phyloP scores from a whole-genome alignment of 2,113 vertebrate genomes.

The Pogona vitticeps region DNA sequence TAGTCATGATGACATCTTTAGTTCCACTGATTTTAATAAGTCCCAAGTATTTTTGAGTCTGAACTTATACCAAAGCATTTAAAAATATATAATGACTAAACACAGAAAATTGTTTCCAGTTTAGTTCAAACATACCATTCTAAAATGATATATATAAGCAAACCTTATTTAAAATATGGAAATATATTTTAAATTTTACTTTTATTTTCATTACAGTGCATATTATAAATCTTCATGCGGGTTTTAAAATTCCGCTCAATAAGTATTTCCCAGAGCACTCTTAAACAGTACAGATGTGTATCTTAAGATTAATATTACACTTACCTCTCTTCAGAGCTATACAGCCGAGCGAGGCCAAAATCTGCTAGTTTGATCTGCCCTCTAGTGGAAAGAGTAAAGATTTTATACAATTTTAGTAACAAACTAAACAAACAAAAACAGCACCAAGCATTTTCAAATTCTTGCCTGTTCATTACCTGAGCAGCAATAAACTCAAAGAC shows the following conservation, averaged over 20 bases:
- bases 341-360: conserved; percentile 86
- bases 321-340: conserved; percentile 89
- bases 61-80: background rate
- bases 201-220: background rate
- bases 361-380: conserved; percentile 90
- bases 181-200: background rate
- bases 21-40: background rate
- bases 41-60: background rate
- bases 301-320: conserved; percentile 26
- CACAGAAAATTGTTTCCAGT: background rate
- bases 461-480: background rate
- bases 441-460: background rate
- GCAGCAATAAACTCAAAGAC: background rate
- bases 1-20: background rate
- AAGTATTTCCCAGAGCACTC: background rate
- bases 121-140: background rate
- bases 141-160: background rate
- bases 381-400: conserved; percentile 75
- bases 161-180: background rate
- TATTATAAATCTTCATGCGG: background rate
- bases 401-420: background rate
- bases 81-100: background rate
- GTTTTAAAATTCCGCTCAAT: background rate
- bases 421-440: too few relatives aligned
- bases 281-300: conserved; percentile 11